Conservation (phyloP, 2,888 invertebrate species). For the Ernsta delagoae region DNA sequence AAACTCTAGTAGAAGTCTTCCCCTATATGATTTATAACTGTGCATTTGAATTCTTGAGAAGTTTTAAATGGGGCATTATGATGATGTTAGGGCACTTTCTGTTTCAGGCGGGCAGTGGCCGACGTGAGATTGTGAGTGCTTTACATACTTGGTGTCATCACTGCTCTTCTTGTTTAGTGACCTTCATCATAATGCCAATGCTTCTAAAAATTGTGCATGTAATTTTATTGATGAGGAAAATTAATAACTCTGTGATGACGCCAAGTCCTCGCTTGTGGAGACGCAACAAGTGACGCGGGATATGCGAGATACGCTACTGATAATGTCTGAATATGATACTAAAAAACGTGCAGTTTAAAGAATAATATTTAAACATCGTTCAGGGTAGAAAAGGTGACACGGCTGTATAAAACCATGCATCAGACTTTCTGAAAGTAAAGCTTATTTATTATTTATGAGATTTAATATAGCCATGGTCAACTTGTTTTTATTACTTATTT, state of each 20-base stretch:
- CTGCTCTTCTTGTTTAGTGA: neutral
- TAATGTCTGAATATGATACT: neutral
- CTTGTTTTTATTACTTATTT: neutral
- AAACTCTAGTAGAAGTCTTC: too few relatives aligned
- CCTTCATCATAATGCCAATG: neutral
- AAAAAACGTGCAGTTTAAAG: too few relatives aligned
- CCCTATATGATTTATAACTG: neutral
- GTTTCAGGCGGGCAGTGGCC: constrained; percentile 35
- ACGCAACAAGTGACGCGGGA: constrained; percentile 19
- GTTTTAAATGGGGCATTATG: neutral
- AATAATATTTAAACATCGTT: too few relatives aligned
- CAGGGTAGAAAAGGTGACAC: neutral
- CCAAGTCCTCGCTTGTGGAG: constrained; percentile 16
- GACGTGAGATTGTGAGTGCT: constrained; percentile 26
- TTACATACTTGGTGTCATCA: constrained; percentile 20
- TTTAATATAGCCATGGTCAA: too few relatives aligned
- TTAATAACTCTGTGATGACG: constrained; percentile 21
- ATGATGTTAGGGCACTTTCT: constrained; percentile 35
- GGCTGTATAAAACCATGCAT: neutral
- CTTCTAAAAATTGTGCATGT: too few relatives aligned
- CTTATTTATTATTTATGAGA: too few relatives aligned
- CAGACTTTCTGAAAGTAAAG: too few relatives aligned
- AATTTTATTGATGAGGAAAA: neutral
- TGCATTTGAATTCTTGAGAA: neutral
- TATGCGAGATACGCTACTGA: neutral